These are phyloP conservation scores for Timema podura DNA, from an alignment of 2,888 invertebrate genomes.

Conservation along the genomic window DNA sequence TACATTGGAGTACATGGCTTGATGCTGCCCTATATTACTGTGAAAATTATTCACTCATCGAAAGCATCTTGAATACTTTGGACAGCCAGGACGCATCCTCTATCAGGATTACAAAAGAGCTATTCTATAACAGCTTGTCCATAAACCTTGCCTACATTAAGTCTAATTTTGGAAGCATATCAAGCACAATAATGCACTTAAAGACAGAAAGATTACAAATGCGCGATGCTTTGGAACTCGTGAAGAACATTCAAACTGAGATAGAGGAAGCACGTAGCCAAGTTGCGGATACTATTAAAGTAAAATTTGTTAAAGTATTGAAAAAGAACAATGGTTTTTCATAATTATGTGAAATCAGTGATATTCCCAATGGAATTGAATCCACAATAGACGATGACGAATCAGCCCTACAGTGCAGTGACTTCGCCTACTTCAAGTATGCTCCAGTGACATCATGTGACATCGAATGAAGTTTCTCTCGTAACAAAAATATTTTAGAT, in stretches of 20 bases:
- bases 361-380: neutral
- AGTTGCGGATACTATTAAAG: neutral
- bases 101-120: slow-evolving; percentile 5
- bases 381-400: slow-evolving; percentile 2
- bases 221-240: neutral
- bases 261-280: neutral
- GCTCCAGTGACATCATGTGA: slow-evolving; percentile 17
- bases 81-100: slow-evolving; percentile 6
- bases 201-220: neutral
- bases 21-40: slow-evolving; percentile 36
- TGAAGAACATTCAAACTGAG: neutral
- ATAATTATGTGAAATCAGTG: slow-evolving; percentile 3
- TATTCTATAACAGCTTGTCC: slow-evolving; percentile 7
- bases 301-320: neutral
- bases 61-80: neutral
- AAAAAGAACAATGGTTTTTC: neutral
- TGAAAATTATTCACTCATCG: slow-evolving; percentile 23
- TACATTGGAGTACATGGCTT: slow-evolving; percentile 40
- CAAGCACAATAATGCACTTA: slow-evolving; percentile 6
- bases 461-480: slow-evolving; percentile 20
- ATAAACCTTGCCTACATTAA: slow-evolving; percentile 18
- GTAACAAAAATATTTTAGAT: slow-evolving; percentile 6
- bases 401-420: neutral
- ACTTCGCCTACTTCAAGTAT: slow-evolving; percentile 32
- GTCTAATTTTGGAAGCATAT: neutral